A percentile compares a stretch with the other conserved stretches of the same genome.
Conservation (phyloP, 2,113 vertebrate genomes). For the Chlorodrepanis virens region DNA sequence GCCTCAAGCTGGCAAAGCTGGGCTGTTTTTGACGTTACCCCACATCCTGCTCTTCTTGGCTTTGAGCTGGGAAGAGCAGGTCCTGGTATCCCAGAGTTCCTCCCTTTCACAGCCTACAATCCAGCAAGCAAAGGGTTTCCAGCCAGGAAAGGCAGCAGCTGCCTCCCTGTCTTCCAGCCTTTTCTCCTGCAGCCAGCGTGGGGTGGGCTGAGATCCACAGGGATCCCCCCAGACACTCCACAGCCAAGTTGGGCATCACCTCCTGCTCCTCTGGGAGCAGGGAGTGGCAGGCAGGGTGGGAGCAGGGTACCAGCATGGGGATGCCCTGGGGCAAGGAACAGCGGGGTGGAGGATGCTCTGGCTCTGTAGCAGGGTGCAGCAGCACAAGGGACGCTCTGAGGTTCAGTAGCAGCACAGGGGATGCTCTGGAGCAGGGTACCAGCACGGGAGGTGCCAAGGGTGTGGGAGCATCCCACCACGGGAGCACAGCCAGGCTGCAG, state of each 20-base stretch:
- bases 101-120: not conserved
- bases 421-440: not conserved
- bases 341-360: not conserved
- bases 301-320: not conserved
- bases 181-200: not conserved
- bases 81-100: not conserved
- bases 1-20: not conserved
- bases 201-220: not conserved
- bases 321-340: not conserved
- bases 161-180: not conserved
- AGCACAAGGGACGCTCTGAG: no score
- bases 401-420: rapidly evolving
- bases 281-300: not conserved
- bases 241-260: not conserved
- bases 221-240: not conserved
- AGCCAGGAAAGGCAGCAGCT: not conserved
- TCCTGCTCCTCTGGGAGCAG: not conserved
- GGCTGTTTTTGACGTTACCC: not conserved
- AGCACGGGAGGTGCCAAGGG: rapidly evolving
- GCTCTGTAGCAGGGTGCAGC: not conserved
- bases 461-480: rapidly evolving
- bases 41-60: not conserved
- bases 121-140: not conserved
- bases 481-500: not conserved
- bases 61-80: not conserved